Evolutionary conservation across 2,888 invertebrate species (phyloP), one percentile per base, ranked within the genome.

Genomic region (Carcina quercana): DNA sequence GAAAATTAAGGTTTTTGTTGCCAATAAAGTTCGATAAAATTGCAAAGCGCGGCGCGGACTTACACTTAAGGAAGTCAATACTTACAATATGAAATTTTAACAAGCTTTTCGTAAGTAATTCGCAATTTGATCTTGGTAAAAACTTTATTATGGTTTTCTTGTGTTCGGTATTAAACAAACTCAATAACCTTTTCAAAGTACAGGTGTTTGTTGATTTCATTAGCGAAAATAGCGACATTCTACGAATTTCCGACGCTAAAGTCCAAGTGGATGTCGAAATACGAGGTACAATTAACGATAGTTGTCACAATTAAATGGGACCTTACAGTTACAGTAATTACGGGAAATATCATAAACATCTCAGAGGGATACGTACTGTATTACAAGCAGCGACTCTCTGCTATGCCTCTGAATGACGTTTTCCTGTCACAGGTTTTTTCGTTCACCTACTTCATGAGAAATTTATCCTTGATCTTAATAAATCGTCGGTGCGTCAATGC

Each of bases 301-400:
- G 48, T 44, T 30, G 40, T 38, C 25, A 43, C 51, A 49, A 66
- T 72, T 67, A 66, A 67, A 57, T 59, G 55, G 47, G 53, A 47
- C 50, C 37, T 51, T 60, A 73, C 72, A 56, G 72, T 75, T 69
- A 70, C 51, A 45, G 54, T 79, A 78, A 80, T 73, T 68, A 65
- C 69, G 68, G 74, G 71, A 75, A 70, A 75, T 71, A 71, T 75
- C 68, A 71, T 69, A 70, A 72, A 67, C 61, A 60, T 68, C 58
- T 63, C 47, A 36, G 48, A 43, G 38, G 65, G 71, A 65, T 71
- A 62, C n/a, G n/a, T 46, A 42, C 46, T 51, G 55, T 54, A 62
- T 62, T 53, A 57, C 58, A 57, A 53, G 59, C 56, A 31, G 40
- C 38, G 42, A 42, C 39, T 39, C 48, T 45, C 49, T 47, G 57